phyloP scores from a whole-genome alignment of 2,113 vertebrate species.

The Pygoscelis antarcticus region DNA sequence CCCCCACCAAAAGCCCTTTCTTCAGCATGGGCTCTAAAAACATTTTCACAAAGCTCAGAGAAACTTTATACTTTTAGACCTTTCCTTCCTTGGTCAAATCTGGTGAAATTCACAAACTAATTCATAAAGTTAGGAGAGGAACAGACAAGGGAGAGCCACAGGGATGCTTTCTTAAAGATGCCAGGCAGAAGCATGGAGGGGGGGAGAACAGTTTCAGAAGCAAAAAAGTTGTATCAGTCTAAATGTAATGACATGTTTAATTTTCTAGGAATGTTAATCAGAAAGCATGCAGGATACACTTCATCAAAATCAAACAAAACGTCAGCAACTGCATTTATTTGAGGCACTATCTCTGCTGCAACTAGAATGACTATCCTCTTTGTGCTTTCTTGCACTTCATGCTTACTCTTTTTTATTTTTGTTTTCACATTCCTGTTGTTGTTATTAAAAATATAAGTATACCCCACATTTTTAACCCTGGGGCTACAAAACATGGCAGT shows the following conservation, averaged over 20 bases:
- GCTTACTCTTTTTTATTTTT: not conserved
- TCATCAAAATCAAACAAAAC: slow-evolving; percentile 48
- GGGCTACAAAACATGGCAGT: not conserved
- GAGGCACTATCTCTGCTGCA: not conserved
- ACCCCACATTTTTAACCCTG: not conserved
- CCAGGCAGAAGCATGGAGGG: not conserved
- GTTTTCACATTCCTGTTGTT: not conserved
- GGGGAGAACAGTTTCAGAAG: not conserved
- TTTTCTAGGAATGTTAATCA: slow-evolving; percentile 45
- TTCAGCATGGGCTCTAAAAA: not conserved
- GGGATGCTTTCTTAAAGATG: not conserved
- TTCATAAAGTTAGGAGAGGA: not conserved
- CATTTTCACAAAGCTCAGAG: not conserved
- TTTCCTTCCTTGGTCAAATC: not conserved
- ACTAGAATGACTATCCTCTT: not conserved
- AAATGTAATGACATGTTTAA: slow-evolving; percentile 4
- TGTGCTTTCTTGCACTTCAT: not conserved
- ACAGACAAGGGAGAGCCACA: not conserved
- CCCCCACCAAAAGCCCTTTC: not conserved
- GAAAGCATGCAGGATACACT: slow-evolving; percentile 9
- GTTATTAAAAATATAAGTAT: not conserved
- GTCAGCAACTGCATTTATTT: slow-evolving; percentile 33
- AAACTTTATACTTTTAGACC: not conserved
- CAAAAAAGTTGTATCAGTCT: not conserved
- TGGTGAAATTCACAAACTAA: not conserved